phyloP scores from a whole-genome alignment of 2,797 vertebrate genomes.

The Atherinosoma microstoma region DNA sequence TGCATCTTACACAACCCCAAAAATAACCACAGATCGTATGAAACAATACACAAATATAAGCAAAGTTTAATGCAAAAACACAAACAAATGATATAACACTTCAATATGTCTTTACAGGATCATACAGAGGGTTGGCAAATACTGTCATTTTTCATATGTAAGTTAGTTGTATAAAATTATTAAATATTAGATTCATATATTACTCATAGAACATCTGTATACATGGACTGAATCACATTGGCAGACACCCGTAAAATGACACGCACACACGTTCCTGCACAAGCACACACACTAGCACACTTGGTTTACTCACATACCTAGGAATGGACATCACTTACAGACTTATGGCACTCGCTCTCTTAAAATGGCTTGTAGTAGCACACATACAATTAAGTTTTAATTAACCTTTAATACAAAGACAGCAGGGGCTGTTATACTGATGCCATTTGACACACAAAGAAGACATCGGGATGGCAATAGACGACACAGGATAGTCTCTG shows the following conservation, averaged over 20 bases:
- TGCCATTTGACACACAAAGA: constrained; percentile 53
- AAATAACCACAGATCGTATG: constrained; percentile 63
- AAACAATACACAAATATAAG: constrained; percentile 77
- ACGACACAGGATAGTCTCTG: constrained; percentile 67
- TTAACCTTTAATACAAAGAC: constrained; percentile 68
- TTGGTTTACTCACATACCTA: constrained; percentile 21
- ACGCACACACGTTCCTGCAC: constrained; percentile 41
- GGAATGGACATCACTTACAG: constrained; percentile 38
- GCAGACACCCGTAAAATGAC: constrained; percentile 83
- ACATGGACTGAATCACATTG: constrained; percentile 85
- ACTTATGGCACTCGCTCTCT: constrained; percentile 50
- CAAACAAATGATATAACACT: constrained; percentile 80
- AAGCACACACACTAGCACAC: constrained; percentile 18
- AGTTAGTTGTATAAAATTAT: constrained; percentile 91
- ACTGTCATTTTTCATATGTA: constrained; percentile 84
- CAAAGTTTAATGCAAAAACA: constrained; percentile 85
- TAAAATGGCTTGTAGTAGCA: constrained; percentile 57
- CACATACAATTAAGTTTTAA: constrained; percentile 55
- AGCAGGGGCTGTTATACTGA: constrained; percentile 60
- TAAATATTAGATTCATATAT: constrained; percentile 92
- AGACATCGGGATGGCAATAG: constrained; percentile 62
- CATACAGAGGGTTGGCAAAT: constrained; percentile 82
- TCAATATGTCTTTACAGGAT: constrained; percentile 78
- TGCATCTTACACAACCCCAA: constrained; percentile 43
- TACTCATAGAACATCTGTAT: constrained; percentile 89